These are phyloP conservation scores for Venustaconcha ellipsiformis DNA, from an alignment of 1,140 invertebrate genomes.

Conservation along the genomic window DNA sequence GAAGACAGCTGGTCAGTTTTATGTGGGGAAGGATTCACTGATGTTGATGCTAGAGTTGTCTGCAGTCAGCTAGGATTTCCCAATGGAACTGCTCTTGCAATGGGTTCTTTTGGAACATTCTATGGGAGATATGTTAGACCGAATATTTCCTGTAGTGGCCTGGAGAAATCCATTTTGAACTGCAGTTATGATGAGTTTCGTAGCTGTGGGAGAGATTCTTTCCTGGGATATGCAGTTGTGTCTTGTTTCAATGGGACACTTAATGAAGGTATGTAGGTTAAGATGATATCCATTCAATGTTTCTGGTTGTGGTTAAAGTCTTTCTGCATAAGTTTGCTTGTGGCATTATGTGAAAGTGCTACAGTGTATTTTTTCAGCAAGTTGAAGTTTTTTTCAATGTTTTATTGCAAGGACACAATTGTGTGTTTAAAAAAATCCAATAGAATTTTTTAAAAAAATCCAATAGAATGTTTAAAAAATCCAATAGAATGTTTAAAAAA, in stretches of 20 bases:
- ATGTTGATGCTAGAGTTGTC: conserved; percentile 45
- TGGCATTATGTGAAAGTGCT: too few species aligned
- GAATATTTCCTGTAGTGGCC: conserved; percentile 46
- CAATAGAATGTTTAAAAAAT: too few species aligned
- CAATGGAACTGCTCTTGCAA: conserved; percentile 42
- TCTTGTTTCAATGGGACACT: conserved; percentile 52
- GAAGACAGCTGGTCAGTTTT: conserved; percentile 44
- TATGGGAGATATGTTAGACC: conserved; percentile 41
- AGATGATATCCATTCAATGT: too few species aligned
- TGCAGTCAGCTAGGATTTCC: conserved; percentile 51
- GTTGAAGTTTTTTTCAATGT: too few species aligned
- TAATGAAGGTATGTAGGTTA: conserved; percentile 32
- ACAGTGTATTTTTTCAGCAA: too few species aligned
- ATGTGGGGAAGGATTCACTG: conserved; percentile 47
- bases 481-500: too few species aligned
- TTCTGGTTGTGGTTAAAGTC: too few species aligned
- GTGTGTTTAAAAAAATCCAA: too few species aligned
- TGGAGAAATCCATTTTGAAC: conserved; percentile 43
- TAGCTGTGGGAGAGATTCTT: conserved; percentile 40
- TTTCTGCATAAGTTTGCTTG: too few species aligned
- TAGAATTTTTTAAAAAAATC: too few species aligned
- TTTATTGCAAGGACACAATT: too few species aligned
- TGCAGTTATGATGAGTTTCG: conserved; percentile 42
- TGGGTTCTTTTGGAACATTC: conserved; percentile 48
- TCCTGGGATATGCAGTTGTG: conserved; percentile 52